Percentiles rank a stretch among this genome's conserved stretches.
These are phyloP conservation scores for Nothobranchius kuhntae DNA, from an alignment of 2,113 vertebrate genomes.

Conservation along the genomic window DNA sequence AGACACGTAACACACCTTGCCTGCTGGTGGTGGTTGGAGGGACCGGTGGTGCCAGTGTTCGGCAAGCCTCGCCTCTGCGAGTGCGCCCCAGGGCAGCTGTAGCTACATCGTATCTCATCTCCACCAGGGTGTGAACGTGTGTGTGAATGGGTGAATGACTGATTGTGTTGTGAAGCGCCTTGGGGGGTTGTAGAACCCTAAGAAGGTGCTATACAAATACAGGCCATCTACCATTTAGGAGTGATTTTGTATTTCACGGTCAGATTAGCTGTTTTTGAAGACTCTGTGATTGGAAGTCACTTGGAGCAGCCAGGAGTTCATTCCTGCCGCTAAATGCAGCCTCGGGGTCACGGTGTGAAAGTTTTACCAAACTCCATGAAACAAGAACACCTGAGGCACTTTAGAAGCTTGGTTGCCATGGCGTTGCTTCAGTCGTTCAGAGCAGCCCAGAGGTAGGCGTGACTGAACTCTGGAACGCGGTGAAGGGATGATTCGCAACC, in stretches of 20 bases:
- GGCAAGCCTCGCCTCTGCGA: no score
- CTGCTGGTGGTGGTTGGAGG: no score
- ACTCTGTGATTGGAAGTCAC: conserved; percentile 35
- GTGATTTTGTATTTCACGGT: neutral
- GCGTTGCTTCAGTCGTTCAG: conserved; percentile 28
- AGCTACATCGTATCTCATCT: no score
- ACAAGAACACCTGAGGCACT: conserved; percentile 57
- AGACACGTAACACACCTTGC: no score
- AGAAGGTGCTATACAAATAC: no score
- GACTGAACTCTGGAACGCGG: conserved; percentile 46
- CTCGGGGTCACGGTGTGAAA: conserved; percentile 14
- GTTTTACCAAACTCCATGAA: conserved; percentile 38
- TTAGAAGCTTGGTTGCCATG: conserved; percentile 56
- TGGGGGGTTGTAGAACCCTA: no score
- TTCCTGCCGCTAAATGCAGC: conserved; percentile 45
- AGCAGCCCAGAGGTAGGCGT: conserved; percentile 45
- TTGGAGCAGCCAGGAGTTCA: conserved; percentile 40
- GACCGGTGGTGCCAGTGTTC: no score
- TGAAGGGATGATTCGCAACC: conserved; percentile 49
- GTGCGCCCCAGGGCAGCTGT: no score
- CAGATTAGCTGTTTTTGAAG: conserved; percentile 16
- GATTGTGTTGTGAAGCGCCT: no score
- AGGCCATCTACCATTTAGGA: no score
- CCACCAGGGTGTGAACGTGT: no score
- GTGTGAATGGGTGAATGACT: no score